Percentiles rank a stretch among this genome's conserved stretches.
Conservation (phyloP, 2,797 vertebrate species). For the Lateolabrax maculatus region DNA sequence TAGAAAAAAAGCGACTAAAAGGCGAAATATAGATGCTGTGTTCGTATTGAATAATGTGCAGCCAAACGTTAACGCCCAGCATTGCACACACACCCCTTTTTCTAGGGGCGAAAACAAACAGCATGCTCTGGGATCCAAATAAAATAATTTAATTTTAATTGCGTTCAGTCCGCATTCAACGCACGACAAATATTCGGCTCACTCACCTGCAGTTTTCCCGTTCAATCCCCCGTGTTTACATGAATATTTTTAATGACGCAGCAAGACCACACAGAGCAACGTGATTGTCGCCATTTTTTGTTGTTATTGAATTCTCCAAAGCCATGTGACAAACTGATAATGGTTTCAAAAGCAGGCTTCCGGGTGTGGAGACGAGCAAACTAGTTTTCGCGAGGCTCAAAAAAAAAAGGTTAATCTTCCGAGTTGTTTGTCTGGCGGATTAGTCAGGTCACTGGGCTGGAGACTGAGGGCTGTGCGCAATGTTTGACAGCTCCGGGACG, state of each 20-base stretch:
- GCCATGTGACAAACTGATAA: conserved; percentile 92
- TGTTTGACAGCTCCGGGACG: conserved; percentile 80
- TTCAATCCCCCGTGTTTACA: conserved; percentile 85
- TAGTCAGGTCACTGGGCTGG: conserved; percentile 66
- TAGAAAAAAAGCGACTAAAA: conserved; percentile 11
- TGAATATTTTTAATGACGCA: conserved; percentile 95
- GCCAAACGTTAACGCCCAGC: conserved; percentile 88
- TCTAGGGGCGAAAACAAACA: conserved; percentile 83
- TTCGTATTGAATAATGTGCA: conserved; percentile 67
- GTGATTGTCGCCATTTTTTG: conserved; percentile 99
- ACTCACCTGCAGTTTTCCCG: conserved; percentile 77
- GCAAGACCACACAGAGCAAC: conserved; percentile 91
- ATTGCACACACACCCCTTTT: conserved; percentile 86
- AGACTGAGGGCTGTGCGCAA: conserved; percentile 71
- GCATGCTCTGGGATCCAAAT: conserved; percentile 64
- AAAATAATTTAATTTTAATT: conserved; percentile 44
- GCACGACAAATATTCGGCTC: conserved; percentile 32
- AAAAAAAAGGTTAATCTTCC: conserved; percentile 60
- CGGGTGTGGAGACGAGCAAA: conserved; percentile 76
- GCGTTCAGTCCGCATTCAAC: conserved; percentile 7
- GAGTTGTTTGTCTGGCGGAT: conserved; percentile 75
- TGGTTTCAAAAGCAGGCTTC: conserved; percentile 81
- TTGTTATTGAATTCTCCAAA: conserved; percentile 94
- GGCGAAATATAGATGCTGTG: conserved; percentile 36
- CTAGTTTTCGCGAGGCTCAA: conserved; percentile 36